phyloP scores from a whole-genome alignment of 2,113 vertebrate species.

The Panthera tigris region DNA sequence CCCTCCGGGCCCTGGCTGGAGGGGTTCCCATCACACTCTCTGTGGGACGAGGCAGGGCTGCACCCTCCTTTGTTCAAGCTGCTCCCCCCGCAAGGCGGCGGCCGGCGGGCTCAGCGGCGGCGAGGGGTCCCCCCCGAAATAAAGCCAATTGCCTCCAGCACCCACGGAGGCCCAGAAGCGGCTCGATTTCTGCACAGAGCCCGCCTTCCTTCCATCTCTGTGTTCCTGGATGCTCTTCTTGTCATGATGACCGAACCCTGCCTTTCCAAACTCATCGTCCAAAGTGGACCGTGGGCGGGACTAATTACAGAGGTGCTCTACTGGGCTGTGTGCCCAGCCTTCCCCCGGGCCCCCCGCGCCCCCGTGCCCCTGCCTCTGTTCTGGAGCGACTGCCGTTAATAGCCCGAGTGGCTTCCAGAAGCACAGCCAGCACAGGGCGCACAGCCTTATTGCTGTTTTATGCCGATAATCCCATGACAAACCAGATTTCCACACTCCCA shows the following conservation, averaged over 20 bases:
- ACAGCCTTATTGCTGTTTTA: neutral
- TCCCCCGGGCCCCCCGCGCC: fast-evolving
- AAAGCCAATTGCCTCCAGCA: fast-evolving
- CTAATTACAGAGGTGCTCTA: neutral
- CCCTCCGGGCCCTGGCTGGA: neutral
- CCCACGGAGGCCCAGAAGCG: fast-evolving
- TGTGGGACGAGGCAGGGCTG: neutral
- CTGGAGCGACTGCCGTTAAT: fast-evolving
- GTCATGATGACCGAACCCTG: neutral
- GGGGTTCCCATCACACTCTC: no score
- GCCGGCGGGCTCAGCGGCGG: fast-evolving
- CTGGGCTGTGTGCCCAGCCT: neutral
- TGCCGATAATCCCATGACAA: conserved; percentile 39
- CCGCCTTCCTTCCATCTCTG: fast-evolving
- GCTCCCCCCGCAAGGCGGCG: neutral
- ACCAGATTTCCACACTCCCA: conserved; percentile 45
- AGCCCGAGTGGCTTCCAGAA: neutral
- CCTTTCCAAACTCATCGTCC: neutral
- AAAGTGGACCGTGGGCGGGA: neutral
- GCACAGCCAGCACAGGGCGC: neutral
- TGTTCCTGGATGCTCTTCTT: neutral
- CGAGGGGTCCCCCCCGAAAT: fast-evolving
- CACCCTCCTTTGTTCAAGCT: neutral
- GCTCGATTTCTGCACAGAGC: fast-evolving
- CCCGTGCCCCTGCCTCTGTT: neutral